phyloP scores from a whole-genome alignment of 2,888 invertebrate genomes.

The Meloe dianella region DNA sequence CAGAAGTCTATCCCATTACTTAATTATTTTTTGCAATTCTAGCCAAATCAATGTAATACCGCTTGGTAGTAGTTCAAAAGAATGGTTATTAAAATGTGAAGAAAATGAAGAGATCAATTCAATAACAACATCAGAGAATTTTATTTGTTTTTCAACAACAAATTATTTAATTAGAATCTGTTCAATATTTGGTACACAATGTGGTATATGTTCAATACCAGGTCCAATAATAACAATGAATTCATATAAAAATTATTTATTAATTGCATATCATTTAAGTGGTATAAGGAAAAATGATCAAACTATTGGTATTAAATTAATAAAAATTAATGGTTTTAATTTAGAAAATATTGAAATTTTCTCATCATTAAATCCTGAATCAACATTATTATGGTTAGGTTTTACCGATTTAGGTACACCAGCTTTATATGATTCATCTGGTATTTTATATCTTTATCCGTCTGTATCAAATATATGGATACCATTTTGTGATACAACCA shows the following conservation, averaged over 20 bases:
- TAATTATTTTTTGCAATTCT: constrained; percentile 35
- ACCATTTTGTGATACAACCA: constrained; percentile 77
- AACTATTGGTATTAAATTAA: constrained; percentile 63
- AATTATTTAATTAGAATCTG: constrained; percentile 80
- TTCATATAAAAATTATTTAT: constrained; percentile 66
- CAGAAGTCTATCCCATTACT: no score
- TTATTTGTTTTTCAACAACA: constrained; percentile 81
- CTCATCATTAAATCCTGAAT: constrained; percentile 71
- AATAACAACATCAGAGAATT: constrained; percentile 70
- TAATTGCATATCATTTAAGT: constrained; percentile 72
- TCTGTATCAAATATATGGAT: constrained; percentile 77
- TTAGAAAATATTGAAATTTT: constrained; percentile 59
- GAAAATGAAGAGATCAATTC: constrained; percentile 79
- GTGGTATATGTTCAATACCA: constrained; percentile 74
- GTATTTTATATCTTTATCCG: constrained; percentile 75
- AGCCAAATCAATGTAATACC: constrained; percentile 80
- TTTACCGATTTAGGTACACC: constrained; percentile 84
- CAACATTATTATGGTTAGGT: constrained; percentile 77
- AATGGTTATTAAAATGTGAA: constrained; percentile 83
- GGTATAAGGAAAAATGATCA: constrained; percentile 63
- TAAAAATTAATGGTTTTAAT: constrained; percentile 60
- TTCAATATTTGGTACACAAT: constrained; percentile 86
- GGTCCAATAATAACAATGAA: constrained; percentile 76
- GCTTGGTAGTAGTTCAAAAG: constrained; percentile 76
- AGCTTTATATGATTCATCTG: constrained; percentile 76